phyloP scores from a whole-genome alignment of 1,140 invertebrate genomes.

The Notospermus geniculatus region DNA sequence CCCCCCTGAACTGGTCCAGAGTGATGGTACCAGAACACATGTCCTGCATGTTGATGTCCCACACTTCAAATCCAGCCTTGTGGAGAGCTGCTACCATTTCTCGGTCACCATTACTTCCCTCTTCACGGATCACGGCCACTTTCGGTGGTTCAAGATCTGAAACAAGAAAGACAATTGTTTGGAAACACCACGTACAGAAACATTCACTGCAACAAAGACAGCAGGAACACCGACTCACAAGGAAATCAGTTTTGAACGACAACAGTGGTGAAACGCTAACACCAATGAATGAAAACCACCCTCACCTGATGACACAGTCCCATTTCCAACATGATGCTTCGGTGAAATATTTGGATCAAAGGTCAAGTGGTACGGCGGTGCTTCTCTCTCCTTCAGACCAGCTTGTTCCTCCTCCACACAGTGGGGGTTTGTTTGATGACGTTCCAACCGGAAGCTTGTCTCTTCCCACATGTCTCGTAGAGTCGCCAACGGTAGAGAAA shows the following conservation, averaged over 20 bases:
- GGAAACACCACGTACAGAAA: no score
- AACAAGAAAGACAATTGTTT: background rate
- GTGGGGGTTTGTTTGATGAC: slow-evolving; percentile 73
- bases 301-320: background rate
- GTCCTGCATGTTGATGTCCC: slow-evolving; percentile 56
- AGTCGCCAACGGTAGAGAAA: slow-evolving; percentile 66
- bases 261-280: no score
- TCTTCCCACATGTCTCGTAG: slow-evolving; percentile 89
- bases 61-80: slow-evolving; percentile 80
- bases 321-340: background rate
- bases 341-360: slow-evolving; percentile 65
- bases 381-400: slow-evolving; percentile 57
- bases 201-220: no score
- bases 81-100: slow-evolving; percentile 96
- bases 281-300: no score
- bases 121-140: slow-evolving; percentile 91
- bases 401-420: slow-evolving; percentile 76
- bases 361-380: slow-evolving; percentile 61
- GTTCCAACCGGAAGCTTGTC: slow-evolving; percentile 87
- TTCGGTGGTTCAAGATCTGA: slow-evolving; percentile 34
- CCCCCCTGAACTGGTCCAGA: slow-evolving; percentile 78
- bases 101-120: slow-evolving; percentile 94
- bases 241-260: no score
- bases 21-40: slow-evolving; percentile 57
- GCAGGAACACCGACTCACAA: no score